phyloP scores from a whole-genome alignment of 37 sponge, comb jelly and placozoan genomes.

The Ianthella basta region DNA sequence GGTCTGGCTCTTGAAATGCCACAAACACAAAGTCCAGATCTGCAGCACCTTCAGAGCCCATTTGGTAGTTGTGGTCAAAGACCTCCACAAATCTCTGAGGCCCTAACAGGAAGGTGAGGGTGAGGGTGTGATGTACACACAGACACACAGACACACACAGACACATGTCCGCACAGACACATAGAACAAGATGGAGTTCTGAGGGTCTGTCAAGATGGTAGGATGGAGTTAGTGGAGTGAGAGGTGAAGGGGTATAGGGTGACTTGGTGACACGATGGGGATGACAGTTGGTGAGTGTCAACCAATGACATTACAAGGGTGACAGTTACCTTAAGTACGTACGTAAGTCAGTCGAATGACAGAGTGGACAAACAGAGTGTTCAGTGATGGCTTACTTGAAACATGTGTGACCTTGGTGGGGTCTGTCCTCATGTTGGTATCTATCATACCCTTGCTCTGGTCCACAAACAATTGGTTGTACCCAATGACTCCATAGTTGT shows the following conservation, averaged over 20 bases:
- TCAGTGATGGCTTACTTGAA: background rate
- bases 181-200: too few relatives aligned
- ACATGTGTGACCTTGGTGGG: background rate
- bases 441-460: background rate
- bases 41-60: background rate
- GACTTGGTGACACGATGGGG: too few relatives aligned
- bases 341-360: too few relatives aligned
- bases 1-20: constrained; percentile 2
- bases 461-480: background rate
- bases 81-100: constrained; percentile 1
- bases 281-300: too few relatives aligned
- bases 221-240: too few relatives aligned
- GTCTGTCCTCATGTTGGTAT: background rate
- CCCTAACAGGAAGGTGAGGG: background rate
- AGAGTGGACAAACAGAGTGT: background rate
- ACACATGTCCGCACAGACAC: too few relatives aligned
- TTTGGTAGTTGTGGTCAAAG: background rate
- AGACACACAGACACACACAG: background rate
- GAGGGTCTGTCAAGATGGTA: too few relatives aligned
- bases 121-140: background rate
- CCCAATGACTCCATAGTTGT: background rate
- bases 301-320: too few relatives aligned
- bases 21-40: constrained; percentile 12
- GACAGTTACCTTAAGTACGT: too few relatives aligned
- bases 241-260: too few relatives aligned